Conservation (phyloP, 2,797 vertebrate genomes). For the Leucoraja ocellata region DNA sequence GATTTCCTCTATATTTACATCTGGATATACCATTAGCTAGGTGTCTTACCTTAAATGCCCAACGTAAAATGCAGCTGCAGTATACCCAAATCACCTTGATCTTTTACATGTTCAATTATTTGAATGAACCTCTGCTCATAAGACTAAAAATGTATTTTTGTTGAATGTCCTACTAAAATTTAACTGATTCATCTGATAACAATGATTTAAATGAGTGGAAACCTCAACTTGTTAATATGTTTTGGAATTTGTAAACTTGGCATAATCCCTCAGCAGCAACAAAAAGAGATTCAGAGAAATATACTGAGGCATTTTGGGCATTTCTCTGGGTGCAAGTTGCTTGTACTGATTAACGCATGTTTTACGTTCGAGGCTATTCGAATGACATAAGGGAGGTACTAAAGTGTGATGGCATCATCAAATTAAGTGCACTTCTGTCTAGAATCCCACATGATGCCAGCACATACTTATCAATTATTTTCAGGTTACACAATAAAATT, state of each 20-base stretch:
- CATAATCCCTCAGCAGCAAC: too few relatives aligned
- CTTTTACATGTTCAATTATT: background rate
- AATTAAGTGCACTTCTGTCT: background rate
- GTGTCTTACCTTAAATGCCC: background rate
- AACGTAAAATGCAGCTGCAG: background rate
- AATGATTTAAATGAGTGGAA: background rate
- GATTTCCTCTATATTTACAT: too few relatives aligned
- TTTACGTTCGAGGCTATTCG: background rate
- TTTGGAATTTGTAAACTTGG: too few relatives aligned
- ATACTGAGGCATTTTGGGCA: background rate
- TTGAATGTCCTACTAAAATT: background rate
- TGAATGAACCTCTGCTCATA: background rate
- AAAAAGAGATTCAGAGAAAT: background rate
- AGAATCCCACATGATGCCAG: background rate
- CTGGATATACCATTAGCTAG: too few relatives aligned
- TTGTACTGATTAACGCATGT: background rate
- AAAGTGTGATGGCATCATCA: background rate
- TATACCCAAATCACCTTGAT: background rate
- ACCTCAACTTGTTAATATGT: too few relatives aligned
- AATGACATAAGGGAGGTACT: background rate
- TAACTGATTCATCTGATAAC: background rate
- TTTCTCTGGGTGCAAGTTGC: background rate
- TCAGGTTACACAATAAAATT: too few relatives aligned
- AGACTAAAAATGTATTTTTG: background rate
- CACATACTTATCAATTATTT: too few relatives aligned